Conservation (phyloP, 2,113 vertebrate genomes). For the Eleginops maclovinus region DNA sequence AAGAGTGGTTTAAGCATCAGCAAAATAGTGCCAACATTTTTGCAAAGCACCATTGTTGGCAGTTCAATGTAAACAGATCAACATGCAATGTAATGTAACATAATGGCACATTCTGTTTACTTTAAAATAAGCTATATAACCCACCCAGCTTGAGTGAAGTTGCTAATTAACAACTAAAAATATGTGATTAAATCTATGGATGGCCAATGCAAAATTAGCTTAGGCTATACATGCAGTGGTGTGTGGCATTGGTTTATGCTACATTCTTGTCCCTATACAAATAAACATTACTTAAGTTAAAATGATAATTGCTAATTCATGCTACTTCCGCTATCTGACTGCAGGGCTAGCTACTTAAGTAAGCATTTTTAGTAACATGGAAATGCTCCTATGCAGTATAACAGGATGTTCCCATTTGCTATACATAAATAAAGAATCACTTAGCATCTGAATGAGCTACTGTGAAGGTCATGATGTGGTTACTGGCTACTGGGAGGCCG, state of each 20-base stretch:
- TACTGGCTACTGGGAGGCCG: background rate
- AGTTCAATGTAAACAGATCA: slow-evolving; percentile 14
- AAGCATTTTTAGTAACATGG: background rate
- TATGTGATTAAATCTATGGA: slow-evolving; percentile 1
- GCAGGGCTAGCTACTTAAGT: background rate
- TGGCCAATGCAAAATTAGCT: too few species aligned
- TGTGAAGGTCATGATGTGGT: background rate
- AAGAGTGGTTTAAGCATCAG: background rate
- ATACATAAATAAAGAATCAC: background rate
- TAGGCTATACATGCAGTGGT: too few species aligned
- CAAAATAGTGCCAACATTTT: slow-evolving; percentile 16
- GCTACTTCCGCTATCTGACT: too few species aligned
- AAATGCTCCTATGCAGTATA: background rate
- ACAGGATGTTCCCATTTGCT: background rate
- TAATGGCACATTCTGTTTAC: slow-evolving; percentile 4
- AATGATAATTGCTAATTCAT: too few species aligned
- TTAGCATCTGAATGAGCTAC: background rate
- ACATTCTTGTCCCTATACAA: too few species aligned
- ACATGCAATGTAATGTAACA: slow-evolving; percentile 10
- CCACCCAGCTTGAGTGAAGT: background rate
- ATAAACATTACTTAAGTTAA: too few species aligned
- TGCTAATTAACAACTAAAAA: slow-evolving; percentile 6
- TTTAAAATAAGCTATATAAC: slow-evolving; percentile 4
- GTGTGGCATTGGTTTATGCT: too few species aligned
- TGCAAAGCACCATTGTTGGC: background rate